Evolutionary conservation across 2,113 vertebrate species (phyloP), one percentile per base, ranked within the genome.

Genomic region (Gopherus evgoodei): DNA sequence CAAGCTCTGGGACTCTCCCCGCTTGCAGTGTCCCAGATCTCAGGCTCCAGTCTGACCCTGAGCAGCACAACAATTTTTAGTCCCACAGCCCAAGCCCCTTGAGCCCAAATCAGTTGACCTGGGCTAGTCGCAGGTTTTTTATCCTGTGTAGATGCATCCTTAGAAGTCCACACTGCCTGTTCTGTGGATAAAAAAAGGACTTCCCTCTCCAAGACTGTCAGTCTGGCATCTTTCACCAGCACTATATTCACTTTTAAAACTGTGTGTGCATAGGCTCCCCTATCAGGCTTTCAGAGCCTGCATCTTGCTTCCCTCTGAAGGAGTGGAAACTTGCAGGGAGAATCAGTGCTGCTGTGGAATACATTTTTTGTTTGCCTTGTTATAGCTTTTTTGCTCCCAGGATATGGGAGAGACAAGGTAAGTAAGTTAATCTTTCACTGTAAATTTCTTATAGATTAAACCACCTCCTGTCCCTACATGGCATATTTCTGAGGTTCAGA

Each of bases 261-360:
- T 95, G 56, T 94, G 81, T 93, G 95, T 97, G 81, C 93, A 88
- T 93, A 95, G 94, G 89, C 96, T 97, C 89, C 89, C 52, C 72
- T 96, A 95, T 95, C 95, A 97, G 96, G 96, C 96, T 91, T 96
- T 95, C 91, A 1, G 19, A 96, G 93, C 83, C 93, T 94, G 92
- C 90, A 94, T 92, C 94, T 95, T 94, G 90, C 82, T 96, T 97
- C 81, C 81, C 90, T 94, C 89, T 96, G 96, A 96, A 95, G 95
- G 91, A 95, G 93, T 96, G 95, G 93, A 94, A 91, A 62, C 81
- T 93, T 96, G 94, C 91, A 94, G 93, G 89, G 88, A 88, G 88
- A 96, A 87, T 95, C 91, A 91, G 94, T 94, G 91, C 93, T 95
- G 81, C 91, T 89, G 3, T 57, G 89, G 56, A 94, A 89, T 85